Percentiles rank a stretch among this genome's conserved stretches.
These are phyloP conservation scores for Epinotia bilunana DNA, from an alignment of 2,888 invertebrate genomes.

Conservation along the genomic window DNA sequence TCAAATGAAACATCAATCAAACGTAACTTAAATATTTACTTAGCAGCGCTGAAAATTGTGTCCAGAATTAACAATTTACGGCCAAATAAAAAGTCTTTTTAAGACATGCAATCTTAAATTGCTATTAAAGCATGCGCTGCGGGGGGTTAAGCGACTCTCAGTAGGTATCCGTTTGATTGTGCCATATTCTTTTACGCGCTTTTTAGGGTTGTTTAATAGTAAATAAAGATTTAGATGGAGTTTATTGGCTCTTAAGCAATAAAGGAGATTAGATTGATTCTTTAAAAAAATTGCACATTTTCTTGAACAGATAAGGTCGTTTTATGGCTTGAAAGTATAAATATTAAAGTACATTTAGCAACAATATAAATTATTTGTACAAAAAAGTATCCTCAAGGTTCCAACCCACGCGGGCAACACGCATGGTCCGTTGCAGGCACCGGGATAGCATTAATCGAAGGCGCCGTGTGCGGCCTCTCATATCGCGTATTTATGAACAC, in stretches of 20 bases:
- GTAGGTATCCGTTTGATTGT: constrained; percentile 50
- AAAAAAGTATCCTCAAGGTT: constrained; percentile 46
- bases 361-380: constrained; percentile 31
- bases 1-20: constrained; percentile 37
- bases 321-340: constrained; percentile 28
- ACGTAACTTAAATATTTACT: constrained; percentile 29
- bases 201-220: constrained; percentile 45
- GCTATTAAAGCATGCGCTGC: constrained; percentile 51
- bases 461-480: constrained; percentile 79
- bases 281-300: neutral
- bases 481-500: constrained; percentile 80
- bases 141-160: constrained; percentile 59
- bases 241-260: constrained; percentile 42
- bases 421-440: constrained; percentile 59
- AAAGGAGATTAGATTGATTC: constrained; percentile 34
- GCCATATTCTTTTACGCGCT: constrained; percentile 44
- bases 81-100: constrained; percentile 41
- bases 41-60: constrained; percentile 26
- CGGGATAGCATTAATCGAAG: constrained; percentile 73
- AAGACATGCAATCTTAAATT: constrained; percentile 48
- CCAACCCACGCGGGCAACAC: constrained; percentile 68
- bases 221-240: constrained; percentile 43
- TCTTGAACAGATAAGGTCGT: constrained; percentile 8
- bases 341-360: constrained; percentile 32
- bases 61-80: constrained; percentile 38